phyloP scores from a whole-genome alignment of 2,113 vertebrate genomes.

The Psephotus haematonotus region DNA sequence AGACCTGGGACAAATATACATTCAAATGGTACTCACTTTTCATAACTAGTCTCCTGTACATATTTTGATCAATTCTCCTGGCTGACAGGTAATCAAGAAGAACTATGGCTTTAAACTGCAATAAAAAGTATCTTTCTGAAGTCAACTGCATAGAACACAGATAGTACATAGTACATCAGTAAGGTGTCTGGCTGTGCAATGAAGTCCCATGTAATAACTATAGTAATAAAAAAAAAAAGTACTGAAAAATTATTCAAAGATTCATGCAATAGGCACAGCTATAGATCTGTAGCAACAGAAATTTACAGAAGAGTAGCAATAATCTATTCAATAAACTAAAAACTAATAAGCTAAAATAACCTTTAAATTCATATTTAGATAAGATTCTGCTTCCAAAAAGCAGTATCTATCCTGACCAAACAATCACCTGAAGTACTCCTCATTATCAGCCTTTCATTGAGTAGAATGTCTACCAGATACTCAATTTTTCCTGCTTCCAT shows the following conservation, averaged over 20 bases:
- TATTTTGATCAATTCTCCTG: background rate
- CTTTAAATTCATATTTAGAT: background rate
- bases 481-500: background rate
- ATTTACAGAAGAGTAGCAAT: background rate
- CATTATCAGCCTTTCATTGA: background rate
- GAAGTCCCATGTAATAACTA: background rate
- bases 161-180: background rate
- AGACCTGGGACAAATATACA: background rate
- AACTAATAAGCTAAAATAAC: background rate
- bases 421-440: background rate
- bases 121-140: background rate
- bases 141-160: background rate
- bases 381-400: background rate
- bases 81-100: background rate
- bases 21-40: background rate
- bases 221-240: background rate
- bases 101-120: background rate
- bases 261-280: background rate
- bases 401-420: background rate
- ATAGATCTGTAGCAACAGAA: background rate
- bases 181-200: background rate
- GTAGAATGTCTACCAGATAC: background rate
- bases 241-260: background rate
- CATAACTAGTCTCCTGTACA: background rate
- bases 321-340: background rate